A percentile compares a stretch with the other conserved stretches of the same genome.
phyloP scores from a whole-genome alignment of 2,113 vertebrate species.

The Proterorhinus semilunaris region DNA sequence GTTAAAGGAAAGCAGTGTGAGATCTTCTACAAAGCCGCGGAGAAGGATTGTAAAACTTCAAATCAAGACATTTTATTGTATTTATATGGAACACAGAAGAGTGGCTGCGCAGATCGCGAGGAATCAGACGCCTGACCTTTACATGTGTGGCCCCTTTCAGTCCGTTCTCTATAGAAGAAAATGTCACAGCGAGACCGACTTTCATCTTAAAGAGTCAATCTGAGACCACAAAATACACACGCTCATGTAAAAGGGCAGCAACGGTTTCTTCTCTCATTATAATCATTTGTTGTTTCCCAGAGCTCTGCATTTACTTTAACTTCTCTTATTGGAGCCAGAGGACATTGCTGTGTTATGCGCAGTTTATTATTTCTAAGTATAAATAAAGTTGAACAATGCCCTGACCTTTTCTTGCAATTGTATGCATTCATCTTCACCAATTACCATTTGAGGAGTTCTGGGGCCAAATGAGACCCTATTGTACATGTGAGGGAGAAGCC shows the following conservation, averaged over 20 bases:
- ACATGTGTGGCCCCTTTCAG: not conserved
- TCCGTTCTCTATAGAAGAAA: constrained; percentile 5
- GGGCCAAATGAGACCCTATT: no score
- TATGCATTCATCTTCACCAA: no score
- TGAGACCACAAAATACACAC: not conserved
- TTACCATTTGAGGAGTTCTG: no score
- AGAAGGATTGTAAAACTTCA: not conserved
- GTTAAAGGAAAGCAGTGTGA: no score
- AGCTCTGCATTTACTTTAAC: not conserved
- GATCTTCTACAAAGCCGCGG: not conserved
- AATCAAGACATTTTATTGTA: constrained; percentile 8
- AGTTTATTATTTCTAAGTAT: not conserved
- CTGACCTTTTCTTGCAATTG: no score
- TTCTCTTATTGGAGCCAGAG: not conserved
- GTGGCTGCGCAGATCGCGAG: not conserved
- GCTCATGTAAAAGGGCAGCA: not conserved
- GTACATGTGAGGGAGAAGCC: not conserved
- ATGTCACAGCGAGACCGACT: not conserved
- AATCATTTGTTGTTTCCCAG: not conserved
- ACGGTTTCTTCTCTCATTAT: not conserved
- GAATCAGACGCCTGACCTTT: not conserved
- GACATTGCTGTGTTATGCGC: not conserved
- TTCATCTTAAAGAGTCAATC: constrained; percentile 6
- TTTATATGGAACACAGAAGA: not conserved
- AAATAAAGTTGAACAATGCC: no score